Base-by-base conservation (phyloP, 1,140 invertebrate species). In the Euwallacea similis region DNA sequence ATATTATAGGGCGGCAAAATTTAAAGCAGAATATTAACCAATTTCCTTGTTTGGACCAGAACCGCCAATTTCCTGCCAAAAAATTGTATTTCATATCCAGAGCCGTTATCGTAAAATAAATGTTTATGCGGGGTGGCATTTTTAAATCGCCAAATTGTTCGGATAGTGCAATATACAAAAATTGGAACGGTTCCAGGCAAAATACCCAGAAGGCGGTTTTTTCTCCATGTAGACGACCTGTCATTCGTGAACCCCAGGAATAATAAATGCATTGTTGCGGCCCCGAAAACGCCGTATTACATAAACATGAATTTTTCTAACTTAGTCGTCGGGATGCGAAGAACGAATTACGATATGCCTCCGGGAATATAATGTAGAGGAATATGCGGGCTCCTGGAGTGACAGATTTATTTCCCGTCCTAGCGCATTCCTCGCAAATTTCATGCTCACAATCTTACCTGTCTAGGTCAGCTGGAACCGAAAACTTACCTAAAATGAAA, bases 161-260 rank as follows among this genome's bases (percentile, higher is more conserved):
- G 64, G 76, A 76, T 75, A 75, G 70, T 65, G 68, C 66, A 59
- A 73, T 71, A 67, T 73, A 74, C 74, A 50, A 10, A 73, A 78
- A 77, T 76, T 78, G 77, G 77, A 78, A 71, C 44, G 43, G 64
- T 71, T 77, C 77, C 77, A 78, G 74, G 75, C 72, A 78, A 76
- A 77, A 77, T 74, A 75, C 62, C 67, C 66, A 44, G 64, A 47
- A 73, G 53, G 61, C 53, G 67, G 74, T 76, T 74, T 75, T 75
- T 70, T 71, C 60, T 66, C 63, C 43, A 65, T 72, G 73, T 56
- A 78, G 76, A 76, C 76, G 69, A 72, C 64, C 69, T 73, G 76
- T 76, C 75, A 75, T 76, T 76, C 55, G 75, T 75, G 76, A 75
- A 68, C 76, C 74, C 67, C 72, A 8, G 62, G 75, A 74, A 76